phyloP scores from a whole-genome alignment of 2,113 vertebrate genomes.

The Colinus virginianus region DNA sequence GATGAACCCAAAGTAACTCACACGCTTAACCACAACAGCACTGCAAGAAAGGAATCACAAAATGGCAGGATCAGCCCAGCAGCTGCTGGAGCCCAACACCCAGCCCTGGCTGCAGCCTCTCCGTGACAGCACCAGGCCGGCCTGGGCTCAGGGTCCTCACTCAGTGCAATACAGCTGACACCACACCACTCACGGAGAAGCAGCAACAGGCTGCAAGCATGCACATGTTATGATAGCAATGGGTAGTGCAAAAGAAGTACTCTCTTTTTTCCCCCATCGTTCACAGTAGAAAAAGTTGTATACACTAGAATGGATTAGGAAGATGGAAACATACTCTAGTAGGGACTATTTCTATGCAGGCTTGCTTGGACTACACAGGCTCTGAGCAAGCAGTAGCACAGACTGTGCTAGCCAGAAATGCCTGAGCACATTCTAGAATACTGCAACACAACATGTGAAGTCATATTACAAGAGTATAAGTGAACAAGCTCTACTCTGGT shows the following conservation, averaged over 20 bases:
- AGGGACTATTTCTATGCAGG: background rate
- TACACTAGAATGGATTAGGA: background rate
- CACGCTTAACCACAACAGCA: background rate
- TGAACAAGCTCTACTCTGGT: background rate
- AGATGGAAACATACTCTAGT: background rate
- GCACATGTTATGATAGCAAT: background rate
- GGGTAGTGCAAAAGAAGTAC: background rate
- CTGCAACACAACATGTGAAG: background rate
- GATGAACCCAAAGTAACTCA: background rate
- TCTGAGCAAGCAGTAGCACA: conserved; percentile 10
- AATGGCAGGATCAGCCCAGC: background rate
- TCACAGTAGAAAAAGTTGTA: background rate
- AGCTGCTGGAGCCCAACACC: background rate
- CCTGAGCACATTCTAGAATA: background rate
- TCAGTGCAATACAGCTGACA: background rate
- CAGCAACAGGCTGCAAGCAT: background rate
- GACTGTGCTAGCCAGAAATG: background rate
- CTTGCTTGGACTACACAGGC: background rate
- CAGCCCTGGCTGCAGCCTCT: background rate
- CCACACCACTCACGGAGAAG: background rate
- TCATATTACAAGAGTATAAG: background rate
- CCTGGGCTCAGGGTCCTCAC: background rate
- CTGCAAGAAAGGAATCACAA: background rate
- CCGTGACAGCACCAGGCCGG: background rate
- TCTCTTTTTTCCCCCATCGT: background rate